Percentiles rank a stretch among this genome's conserved stretches.
Evolutionary conservation across 35 echinoderm and acorn worm species (phyloP).

Genomic region (Diadema setosum): DNA sequence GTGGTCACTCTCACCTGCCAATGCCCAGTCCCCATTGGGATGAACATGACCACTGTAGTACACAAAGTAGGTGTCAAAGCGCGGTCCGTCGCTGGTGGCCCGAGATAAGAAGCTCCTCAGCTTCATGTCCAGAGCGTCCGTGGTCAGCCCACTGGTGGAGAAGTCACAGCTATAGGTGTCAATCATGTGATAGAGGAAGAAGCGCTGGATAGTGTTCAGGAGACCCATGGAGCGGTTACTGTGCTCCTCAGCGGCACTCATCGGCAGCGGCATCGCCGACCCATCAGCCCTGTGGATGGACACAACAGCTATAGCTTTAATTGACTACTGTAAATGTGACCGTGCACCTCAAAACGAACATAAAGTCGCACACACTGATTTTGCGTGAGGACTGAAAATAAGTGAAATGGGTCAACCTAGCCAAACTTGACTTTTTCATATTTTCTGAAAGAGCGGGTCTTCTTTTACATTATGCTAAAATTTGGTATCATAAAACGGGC

Average conservation of each 20-base stretch:
- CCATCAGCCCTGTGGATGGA: slow-evolving; percentile 68
- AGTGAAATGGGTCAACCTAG: too few species aligned
- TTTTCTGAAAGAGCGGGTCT: too few species aligned
- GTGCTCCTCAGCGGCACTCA: slow-evolving; percentile 62
- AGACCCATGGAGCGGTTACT: slow-evolving; percentile 75
- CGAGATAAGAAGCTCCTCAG: slow-evolving; percentile 59
- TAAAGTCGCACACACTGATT: too few species aligned
- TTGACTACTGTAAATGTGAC: too few species aligned
- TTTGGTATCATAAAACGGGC: too few species aligned
- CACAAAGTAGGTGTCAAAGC: slow-evolving; percentile 85
- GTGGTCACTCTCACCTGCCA: slow-evolving; percentile 64
- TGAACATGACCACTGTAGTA: slow-evolving; percentile 98
- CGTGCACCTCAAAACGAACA: too few species aligned
- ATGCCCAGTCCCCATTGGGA: slow-evolving; percentile 84
- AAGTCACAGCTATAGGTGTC: slow-evolving; percentile 90
- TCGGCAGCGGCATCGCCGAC: slow-evolving; percentile 45
- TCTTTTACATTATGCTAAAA: too few species aligned
- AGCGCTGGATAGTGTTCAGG: slow-evolving; percentile 81
- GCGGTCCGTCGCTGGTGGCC: slow-evolving; percentile 51
- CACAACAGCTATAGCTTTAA: too few species aligned
- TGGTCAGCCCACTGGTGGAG: slow-evolving; percentile 75
- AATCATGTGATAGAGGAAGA: slow-evolving; percentile 94
- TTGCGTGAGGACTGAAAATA: too few species aligned
- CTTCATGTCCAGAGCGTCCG: slow-evolving; percentile 60
- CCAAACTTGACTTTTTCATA: too few species aligned